Conservation (phyloP, 2,113 vertebrate genomes). For the Atlantisia rogersi region DNA sequence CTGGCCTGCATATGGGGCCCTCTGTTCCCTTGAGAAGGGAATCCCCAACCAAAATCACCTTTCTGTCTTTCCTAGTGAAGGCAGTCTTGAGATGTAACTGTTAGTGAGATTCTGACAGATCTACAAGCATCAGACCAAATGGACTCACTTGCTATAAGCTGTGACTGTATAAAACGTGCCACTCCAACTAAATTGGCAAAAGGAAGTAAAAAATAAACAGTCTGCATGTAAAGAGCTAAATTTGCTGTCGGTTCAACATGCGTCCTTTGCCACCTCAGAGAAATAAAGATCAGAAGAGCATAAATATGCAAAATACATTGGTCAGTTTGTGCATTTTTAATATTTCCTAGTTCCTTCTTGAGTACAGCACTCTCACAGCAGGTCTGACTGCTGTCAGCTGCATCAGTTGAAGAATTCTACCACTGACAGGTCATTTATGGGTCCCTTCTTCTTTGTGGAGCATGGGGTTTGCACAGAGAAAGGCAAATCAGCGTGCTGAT, state of each 20-base stretch:
- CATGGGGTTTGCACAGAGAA: neutral
- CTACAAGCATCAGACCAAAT: neutral
- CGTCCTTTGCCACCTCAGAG: neutral
- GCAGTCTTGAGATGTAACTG: neutral
- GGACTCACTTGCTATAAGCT: neutral
- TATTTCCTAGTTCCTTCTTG: neutral
- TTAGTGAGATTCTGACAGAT: neutral
- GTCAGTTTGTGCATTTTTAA: neutral
- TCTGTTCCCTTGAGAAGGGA: too few species aligned
- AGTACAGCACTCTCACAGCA: neutral
- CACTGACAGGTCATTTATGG: neutral
- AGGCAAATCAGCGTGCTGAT: neutral
- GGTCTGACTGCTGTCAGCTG: neutral
- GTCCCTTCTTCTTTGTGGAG: neutral
- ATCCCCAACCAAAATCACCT: too few species aligned
- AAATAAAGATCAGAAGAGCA: constrained; percentile 9
- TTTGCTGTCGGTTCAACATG: constrained; percentile 8
- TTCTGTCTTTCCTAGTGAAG: too few species aligned
- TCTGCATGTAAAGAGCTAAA: constrained; percentile 20
- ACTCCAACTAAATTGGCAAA: constrained; percentile 3
- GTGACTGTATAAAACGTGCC: neutral
- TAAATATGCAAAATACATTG: constrained; percentile 10
- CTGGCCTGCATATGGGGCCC: too few species aligned
- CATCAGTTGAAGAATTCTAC: neutral
- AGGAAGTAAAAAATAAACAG: neutral